Base-by-base conservation (phyloP, 1,140 invertebrate genomes). In the Uloborus diversus region DNA sequence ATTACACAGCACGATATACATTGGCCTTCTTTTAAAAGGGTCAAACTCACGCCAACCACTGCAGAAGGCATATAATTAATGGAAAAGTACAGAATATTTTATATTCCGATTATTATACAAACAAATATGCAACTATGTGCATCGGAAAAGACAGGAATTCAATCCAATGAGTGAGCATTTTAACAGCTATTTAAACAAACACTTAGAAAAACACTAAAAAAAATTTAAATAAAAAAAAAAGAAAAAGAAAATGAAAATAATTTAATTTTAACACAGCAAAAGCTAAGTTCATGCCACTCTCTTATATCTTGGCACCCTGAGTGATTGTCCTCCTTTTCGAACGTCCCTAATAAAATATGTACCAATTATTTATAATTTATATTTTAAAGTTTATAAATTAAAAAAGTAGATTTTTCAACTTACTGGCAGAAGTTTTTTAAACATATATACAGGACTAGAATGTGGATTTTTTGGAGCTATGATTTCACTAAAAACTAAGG, bases 361-460 rank as follows among this genome's bases (percentile, higher is more conserved):
- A 84, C 75, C 17, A 27, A 85, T n/a, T n/a, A 51, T 30, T 47
- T 23, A 25, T 42, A n/a, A 73, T 64, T 61, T 25, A 1, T 17
- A 23, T n/a, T 33, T 32, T 64, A 49, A 70, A 23, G 80, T 42
- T 20, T 28, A 17, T 82, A 47, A 66, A 5, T n/a, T 65, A 20
- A 65, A 61, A 13, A 13, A 23, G 33, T 37, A n/a, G n/a, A n/a
- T n/a, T n/a, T n/a, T n/a, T n/a, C n/a, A n/a, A 79, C 70, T 85
- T 88, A 99, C 97, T 92, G 97, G 96, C 83, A 99, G 92, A 86
- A 98, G 96, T 86, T 94, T 94, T 88, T 98, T 98, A 88, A 97
- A 99, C 84, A 96, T 92, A 87, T 98, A 99, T 49, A 93, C 94
- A 82, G 96, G 96, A 89, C 93, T 97, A 73, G 94, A 93, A 86